phyloP scores from a whole-genome alignment of 2,797 vertebrate species.

The Hemitrygon akajei region DNA sequence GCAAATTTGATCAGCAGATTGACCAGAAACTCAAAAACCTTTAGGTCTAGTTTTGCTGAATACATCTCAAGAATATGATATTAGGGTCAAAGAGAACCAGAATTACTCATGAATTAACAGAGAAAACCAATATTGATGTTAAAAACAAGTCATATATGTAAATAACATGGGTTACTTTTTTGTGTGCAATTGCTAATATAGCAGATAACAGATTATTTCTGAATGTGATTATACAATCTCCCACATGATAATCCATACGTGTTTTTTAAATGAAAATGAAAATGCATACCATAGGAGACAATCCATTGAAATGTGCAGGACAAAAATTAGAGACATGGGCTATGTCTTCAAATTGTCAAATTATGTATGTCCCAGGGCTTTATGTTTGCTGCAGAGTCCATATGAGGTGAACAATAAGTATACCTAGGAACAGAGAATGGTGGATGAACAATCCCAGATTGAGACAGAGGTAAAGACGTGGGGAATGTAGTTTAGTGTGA shows the following conservation, averaged over 20 bases:
- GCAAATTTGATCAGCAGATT: no score
- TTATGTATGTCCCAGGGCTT: background rate
- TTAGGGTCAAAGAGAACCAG: background rate
- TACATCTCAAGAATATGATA: background rate
- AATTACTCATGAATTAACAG: background rate
- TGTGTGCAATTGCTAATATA: background rate
- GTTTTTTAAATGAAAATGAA: background rate
- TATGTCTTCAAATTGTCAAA: background rate
- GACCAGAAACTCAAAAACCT: background rate
- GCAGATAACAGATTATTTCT: background rate
- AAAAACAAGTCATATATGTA: background rate
- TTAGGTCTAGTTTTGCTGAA: background rate
- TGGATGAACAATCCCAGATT: background rate
- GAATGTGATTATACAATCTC: background rate
- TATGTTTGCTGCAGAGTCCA: background rate
- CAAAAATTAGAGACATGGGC: background rate
- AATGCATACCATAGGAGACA: background rate
- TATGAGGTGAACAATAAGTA: background rate
- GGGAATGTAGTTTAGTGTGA: background rate
- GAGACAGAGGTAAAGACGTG: background rate
- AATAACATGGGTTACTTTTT: background rate
- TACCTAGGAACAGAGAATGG: background rate
- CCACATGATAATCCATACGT: background rate
- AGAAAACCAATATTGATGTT: background rate
- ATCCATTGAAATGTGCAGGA: background rate